Conservation (phyloP, 2,888 invertebrate species). For the Heliothis peltigera region DNA sequence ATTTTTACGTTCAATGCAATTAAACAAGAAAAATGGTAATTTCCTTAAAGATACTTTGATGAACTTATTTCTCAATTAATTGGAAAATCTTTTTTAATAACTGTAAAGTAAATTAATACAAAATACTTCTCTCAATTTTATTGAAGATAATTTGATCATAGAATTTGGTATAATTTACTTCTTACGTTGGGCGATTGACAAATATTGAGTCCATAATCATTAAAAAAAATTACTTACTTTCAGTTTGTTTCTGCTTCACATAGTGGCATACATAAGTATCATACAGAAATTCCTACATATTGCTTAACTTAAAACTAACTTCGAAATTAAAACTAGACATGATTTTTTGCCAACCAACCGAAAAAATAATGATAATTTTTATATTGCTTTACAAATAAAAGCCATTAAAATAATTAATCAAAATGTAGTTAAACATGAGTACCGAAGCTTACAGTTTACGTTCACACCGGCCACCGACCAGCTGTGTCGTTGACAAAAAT, state of each 20-base stretch:
- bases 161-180: slow-evolving; percentile 24
- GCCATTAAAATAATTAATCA: neutral
- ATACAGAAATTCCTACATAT: slow-evolving; percentile 10
- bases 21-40: slow-evolving; percentile 16
- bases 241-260: too few relatives aligned
- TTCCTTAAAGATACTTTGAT: slow-evolving; percentile 16
- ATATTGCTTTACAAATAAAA: neutral
- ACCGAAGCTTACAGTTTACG: slow-evolving; percentile 14
- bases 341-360: too few relatives aligned
- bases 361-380: too few relatives aligned
- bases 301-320: too few relatives aligned
- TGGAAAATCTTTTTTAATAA: slow-evolving; percentile 38
- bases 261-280: neutral
- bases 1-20: slow-evolving; percentile 1
- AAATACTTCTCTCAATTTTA: slow-evolving; percentile 35
- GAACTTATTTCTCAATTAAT: slow-evolving; percentile 35
- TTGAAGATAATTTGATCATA: slow-evolving; percentile 29
- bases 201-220: too few relatives aligned
- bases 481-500: slow-evolving; percentile 43
- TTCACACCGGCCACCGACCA: slow-evolving; percentile 25
- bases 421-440: slow-evolving; percentile 9
- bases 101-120: slow-evolving; percentile 46
- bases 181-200: neutral
- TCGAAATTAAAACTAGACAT: too few relatives aligned
- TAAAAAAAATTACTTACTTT: too few relatives aligned